Evolutionary conservation across 2,888 invertebrate species (phyloP).

Genomic region (Drosophila prostipennis): DNA sequence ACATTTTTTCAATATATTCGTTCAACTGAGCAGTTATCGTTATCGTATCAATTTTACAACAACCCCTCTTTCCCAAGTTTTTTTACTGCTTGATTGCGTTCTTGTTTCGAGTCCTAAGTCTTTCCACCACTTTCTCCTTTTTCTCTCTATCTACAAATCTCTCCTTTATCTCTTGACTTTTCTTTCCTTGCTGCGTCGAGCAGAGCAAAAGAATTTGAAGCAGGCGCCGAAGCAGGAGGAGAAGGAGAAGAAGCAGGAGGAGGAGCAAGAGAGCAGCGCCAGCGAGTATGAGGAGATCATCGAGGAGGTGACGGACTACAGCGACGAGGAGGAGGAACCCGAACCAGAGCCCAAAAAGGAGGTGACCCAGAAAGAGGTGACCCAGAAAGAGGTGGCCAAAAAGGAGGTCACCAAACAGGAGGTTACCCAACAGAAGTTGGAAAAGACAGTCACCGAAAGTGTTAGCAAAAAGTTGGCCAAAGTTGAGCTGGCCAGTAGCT

Average conservation of each 20-base stretch:
- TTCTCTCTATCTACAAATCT: constrained; percentile 36
- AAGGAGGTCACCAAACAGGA: constrained; percentile 21
- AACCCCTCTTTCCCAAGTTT: not conserved
- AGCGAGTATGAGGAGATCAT: constrained; percentile 83
- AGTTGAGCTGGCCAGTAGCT: constrained; percentile 53
- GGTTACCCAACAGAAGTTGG: constrained; percentile 11
- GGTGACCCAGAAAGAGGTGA: constrained; percentile 18
- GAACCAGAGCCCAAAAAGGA: constrained; percentile 42
- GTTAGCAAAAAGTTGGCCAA: constrained; percentile 61
- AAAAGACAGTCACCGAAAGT: constrained; percentile 35
- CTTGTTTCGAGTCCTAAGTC: constrained; percentile 13
- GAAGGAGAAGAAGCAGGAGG: constrained; percentile 43
- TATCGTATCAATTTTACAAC: too few relatives aligned
- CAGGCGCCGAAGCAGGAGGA: constrained; percentile 14
- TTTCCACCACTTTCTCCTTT: constrained; percentile 23
- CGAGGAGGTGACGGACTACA: constrained; percentile 83
- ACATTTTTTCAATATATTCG: not conserved
- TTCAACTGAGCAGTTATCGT: constrained; percentile 10
- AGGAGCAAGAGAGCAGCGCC: constrained; percentile 78
- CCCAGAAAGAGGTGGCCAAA: constrained; percentile 14
- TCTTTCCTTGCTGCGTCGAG: not conserved
- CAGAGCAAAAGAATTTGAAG: constrained; percentile 67
- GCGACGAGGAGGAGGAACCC: constrained; percentile 61
- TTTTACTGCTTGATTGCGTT: constrained; percentile 39
- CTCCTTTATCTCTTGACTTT: constrained; percentile 35